Conservation (phyloP, 2,797 vertebrate genomes). For the Danio kyathit region DNA sequence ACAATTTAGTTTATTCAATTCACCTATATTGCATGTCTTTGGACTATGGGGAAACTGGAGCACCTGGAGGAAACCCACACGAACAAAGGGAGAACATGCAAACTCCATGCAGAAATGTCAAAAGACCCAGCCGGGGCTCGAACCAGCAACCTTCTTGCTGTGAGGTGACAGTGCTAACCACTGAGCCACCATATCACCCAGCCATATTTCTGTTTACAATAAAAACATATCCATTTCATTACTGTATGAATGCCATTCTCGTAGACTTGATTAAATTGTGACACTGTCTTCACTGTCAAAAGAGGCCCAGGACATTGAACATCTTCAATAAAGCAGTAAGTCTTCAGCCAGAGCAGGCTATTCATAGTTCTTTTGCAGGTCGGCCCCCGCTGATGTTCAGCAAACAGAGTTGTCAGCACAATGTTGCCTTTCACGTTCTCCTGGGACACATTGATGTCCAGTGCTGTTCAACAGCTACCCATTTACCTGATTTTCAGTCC, state of each 20-base stretch:
- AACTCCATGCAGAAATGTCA: too few species aligned
- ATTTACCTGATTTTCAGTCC: constrained; percentile 19
- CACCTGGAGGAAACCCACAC: too few species aligned
- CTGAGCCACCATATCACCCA: too few species aligned
- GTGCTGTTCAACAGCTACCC: constrained; percentile 22
- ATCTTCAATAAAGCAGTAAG: not conserved
- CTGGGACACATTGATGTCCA: constrained; percentile 13
- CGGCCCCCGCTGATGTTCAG: constrained; percentile 22
- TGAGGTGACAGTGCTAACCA: too few species aligned
- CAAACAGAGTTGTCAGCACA: constrained; percentile 40
- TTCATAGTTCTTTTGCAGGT: constrained; percentile 31
- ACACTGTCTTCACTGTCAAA: constrained; percentile 23
- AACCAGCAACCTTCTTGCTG: too few species aligned
- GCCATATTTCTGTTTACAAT: not conserved
- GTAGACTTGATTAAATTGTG: constrained; percentile 27
- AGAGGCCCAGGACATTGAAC: not conserved
- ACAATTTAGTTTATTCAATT: too few species aligned
- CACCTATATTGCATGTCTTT: too few species aligned
- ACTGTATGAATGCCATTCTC: constrained; percentile 21
- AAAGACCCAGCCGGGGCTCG: too few species aligned
- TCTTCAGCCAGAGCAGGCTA: constrained; percentile 6
- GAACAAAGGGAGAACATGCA: too few species aligned
- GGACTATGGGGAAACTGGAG: too few species aligned
- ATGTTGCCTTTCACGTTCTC: constrained; percentile 40
- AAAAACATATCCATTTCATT: not conserved